Evolutionary conservation across 2,113 vertebrate genomes (phyloP).

Genomic region (Tragelaphus buxtoni): DNA sequence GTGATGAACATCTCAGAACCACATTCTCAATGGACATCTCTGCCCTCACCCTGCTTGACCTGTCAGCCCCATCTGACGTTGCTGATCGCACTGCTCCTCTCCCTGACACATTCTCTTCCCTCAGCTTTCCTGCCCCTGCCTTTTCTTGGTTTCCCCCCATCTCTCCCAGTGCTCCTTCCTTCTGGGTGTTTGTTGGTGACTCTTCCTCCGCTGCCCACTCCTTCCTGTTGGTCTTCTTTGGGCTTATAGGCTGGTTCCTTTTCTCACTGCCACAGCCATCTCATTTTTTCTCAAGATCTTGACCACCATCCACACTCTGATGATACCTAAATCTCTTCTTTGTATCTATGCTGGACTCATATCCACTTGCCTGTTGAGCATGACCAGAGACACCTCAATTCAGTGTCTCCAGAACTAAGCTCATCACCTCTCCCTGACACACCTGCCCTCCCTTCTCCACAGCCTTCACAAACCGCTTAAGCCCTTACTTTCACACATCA

Average conservation of each 20-base stretch:
- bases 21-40: background rate
- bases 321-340: background rate
- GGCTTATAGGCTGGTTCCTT: background rate
- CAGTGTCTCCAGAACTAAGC: background rate
- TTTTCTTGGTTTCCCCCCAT: background rate
- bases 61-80: background rate
- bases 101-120: background rate
- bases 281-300: constrained; percentile 11
- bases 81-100: background rate
- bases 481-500: background rate
- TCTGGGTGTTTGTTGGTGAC: background rate
- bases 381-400: background rate
- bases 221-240: background rate
- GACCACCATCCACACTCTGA: background rate
- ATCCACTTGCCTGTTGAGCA: background rate
- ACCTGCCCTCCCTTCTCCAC: background rate
- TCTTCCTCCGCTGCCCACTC: background rate
- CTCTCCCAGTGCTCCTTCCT: background rate
- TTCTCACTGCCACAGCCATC: background rate
- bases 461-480: background rate
- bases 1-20: background rate
- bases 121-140: background rate
- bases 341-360: background rate
- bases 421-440: background rate
- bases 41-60: background rate